Percentiles rank a stretch among this genome's conserved stretches.
Conservation (phyloP, 2,113 vertebrate species). For the Sarotherodon lohbergeri region DNA sequence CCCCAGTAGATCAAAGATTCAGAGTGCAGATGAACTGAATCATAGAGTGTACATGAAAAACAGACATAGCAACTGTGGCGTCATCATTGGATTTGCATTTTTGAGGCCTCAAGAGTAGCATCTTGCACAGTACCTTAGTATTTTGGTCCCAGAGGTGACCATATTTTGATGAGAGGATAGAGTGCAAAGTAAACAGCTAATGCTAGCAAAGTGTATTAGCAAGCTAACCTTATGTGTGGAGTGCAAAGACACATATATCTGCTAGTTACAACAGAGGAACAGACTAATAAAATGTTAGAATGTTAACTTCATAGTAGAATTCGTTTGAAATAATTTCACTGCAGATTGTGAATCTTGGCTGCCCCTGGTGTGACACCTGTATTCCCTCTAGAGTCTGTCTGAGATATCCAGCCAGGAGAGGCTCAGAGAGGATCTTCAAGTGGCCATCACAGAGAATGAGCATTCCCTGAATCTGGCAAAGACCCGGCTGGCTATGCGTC, state of each 20-base stretch:
- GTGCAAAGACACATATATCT: not conserved
- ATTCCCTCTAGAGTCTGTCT: constrained; percentile 74
- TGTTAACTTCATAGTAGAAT: not conserved
- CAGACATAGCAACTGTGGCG: not conserved
- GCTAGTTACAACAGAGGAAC: not conserved
- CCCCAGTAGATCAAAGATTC: not conserved
- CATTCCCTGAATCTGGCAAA: constrained; percentile 77
- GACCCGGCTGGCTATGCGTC: constrained; percentile 73
- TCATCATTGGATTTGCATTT: not conserved
- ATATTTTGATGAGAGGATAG: not conserved
- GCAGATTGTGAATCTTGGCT: not conserved
- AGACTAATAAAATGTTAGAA: not conserved
- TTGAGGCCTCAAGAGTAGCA: not conserved
- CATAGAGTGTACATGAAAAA: not conserved
- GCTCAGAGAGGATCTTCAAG: constrained; percentile 73
- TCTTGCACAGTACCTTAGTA: not conserved
- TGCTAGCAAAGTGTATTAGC: not conserved
- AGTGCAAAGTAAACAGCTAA: not conserved
- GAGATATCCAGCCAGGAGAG: constrained; percentile 79
- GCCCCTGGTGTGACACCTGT: not conserved
- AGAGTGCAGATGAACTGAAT: not conserved
- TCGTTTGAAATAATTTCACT: not conserved
- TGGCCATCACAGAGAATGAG: constrained; percentile 77
- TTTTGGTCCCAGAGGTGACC: not conserved
- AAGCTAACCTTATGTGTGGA: not conserved